Base-by-base conservation (phyloP, 2,888 invertebrate genomes). In the Eurois occulta region DNA sequence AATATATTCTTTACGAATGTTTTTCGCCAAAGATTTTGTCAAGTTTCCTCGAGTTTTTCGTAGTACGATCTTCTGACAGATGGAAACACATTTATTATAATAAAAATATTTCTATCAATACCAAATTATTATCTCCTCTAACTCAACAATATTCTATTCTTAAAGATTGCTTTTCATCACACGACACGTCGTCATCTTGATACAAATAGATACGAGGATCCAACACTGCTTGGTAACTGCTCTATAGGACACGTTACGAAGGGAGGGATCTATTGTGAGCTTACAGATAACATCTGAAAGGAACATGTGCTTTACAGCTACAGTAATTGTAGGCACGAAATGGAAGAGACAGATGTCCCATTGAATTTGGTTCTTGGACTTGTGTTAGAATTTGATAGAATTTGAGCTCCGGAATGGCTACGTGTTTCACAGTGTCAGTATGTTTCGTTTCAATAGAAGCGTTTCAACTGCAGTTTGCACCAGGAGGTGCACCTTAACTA, bases 281-380 rank as follows among this genome's bases (percentile, higher is more conserved):
- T 66, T 58, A 16, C 46, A 41, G 81, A 87, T 86, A 77, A 75
- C 72, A 84, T 84, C 83, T 80, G 71, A 86, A 81, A 85, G 80
- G 83, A 74, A 78, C 77, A 72, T 60, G 70, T 78, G 66, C 21
- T 32, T 16, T 69, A 74, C 13, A 41, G 52, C 32, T 70, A 75
- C 65, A 68, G 65, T 77, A 80, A 78, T 87, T 81, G 86, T 84
- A 78, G 38, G 38, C 43, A 24, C 38, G 55, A 72, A 78, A 81
- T 77, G 77, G 62, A 77, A 69, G 48, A 46, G 48, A 16, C 35
- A 60, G 28, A 70, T 74, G 68, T 62, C 43, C 66, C 66, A 78
- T 80, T 84, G 76, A 80, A 69, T 70, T 74, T 68, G 24, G 8
- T 72, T 52, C 24, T 35, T 21, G 10, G 32, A 21, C 62, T 55